Conservation (phyloP, 92 coral and sea anemone species). For the Parazoanthus atlanticus region DNA sequence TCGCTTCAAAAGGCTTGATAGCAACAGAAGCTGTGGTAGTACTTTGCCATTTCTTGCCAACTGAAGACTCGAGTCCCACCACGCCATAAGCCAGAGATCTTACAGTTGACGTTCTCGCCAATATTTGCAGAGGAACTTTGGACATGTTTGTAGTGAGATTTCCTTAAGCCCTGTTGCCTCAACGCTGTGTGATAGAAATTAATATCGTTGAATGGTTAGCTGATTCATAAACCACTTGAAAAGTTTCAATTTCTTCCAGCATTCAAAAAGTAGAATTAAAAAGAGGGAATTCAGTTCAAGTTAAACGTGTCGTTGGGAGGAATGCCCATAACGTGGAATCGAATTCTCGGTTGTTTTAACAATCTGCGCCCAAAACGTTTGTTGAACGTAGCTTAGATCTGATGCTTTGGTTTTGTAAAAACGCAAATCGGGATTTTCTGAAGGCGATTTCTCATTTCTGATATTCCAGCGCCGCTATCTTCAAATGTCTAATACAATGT, state of each 20-base stretch:
- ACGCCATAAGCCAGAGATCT: background rate
- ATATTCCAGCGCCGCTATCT: too few species aligned
- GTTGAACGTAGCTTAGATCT: too few species aligned
- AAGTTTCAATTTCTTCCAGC: background rate
- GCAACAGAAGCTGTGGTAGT: background rate
- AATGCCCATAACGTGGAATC: too few species aligned
- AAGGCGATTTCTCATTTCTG: too few species aligned
- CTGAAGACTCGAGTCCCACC: background rate
- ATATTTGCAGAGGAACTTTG: background rate
- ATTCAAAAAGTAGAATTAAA: too few species aligned
- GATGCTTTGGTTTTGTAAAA: too few species aligned
- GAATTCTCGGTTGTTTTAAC: too few species aligned
- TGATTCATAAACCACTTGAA: background rate
- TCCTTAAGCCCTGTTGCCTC: background rate
- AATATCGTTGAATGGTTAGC: background rate
- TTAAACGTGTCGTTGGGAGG: too few species aligned
- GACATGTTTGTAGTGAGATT: background rate
- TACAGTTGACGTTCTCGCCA: background rate
- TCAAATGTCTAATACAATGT: too few species aligned
- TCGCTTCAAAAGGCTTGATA: conserved; percentile 31
- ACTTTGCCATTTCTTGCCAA: conserved; percentile 20
- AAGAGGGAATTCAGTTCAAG: too few species aligned
- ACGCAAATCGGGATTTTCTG: too few species aligned
- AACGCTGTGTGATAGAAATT: background rate
- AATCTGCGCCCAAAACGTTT: too few species aligned